These are phyloP conservation scores for Eudasyphora cyanicolor DNA, from an alignment of 2,888 invertebrate species.

Conservation along the genomic window DNA sequence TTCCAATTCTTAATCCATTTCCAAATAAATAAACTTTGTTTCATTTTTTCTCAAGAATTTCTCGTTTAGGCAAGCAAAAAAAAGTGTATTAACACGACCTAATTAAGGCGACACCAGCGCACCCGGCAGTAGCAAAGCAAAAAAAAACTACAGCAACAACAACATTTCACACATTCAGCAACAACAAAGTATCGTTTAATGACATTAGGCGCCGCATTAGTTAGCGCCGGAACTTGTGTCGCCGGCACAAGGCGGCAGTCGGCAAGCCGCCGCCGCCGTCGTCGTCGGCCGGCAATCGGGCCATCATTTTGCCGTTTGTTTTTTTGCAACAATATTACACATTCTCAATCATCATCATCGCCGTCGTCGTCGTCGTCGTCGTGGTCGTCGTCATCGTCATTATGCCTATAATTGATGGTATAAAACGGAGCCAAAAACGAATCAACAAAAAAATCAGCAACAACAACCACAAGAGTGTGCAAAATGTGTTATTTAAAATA, in stretches of 20 bases:
- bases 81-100: conserved; percentile 43
- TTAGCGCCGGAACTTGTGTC: conserved; percentile 62
- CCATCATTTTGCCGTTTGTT: not conserved
- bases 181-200: conserved; percentile 33
- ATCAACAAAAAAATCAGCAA: no score
- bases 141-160: not conserved
- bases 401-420: conserved; percentile 10
- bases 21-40: conserved; percentile 42
- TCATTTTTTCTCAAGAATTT: conserved; percentile 22
- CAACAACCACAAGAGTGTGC: no score
- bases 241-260: conserved; percentile 19
- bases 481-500: not conserved
- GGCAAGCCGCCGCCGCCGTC: conserved; percentile 14
- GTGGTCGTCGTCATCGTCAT: not conserved
- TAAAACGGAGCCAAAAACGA: not conserved
- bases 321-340: conserved; percentile 23
- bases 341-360: conserved; percentile 8
- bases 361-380: not conserved
- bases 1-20: conserved; percentile 32
- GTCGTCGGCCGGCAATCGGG: not conserved
- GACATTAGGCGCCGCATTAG: conserved; percentile 60
- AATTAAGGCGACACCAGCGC: conserved; percentile 44
- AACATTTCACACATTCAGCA: not conserved
- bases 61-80: conserved; percentile 8
- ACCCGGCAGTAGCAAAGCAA: not conserved